Conservation (phyloP, 2,113 vertebrate genomes). For the Macaca nemestrina region DNA sequence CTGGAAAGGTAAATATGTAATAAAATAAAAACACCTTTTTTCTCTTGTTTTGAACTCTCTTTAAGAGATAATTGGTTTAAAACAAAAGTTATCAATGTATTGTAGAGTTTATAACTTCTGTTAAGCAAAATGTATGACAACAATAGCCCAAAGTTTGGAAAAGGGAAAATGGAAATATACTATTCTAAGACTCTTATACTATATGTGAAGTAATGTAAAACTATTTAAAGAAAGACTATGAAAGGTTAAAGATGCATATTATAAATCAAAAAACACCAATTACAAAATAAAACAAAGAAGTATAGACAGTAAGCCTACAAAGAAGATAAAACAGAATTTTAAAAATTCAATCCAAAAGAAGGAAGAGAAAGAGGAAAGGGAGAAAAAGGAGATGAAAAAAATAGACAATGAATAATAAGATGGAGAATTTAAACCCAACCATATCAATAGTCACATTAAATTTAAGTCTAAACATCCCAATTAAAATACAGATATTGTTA, state of each 20-base stretch:
- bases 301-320: not conserved
- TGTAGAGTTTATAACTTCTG: not conserved
- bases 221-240: not conserved
- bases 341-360: not conserved
- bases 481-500: not conserved
- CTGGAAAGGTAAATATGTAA: not conserved
- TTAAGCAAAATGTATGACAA: not conserved
- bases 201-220: not conserved
- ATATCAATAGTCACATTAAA: not conserved
- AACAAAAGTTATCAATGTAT: not conserved
- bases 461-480: not conserved
- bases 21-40: not conserved
- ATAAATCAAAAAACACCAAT: not conserved
- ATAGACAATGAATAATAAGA: not conserved
- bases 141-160: not conserved
- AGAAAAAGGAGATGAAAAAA: not conserved
- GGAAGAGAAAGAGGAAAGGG: not conserved
- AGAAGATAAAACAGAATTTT: not conserved
- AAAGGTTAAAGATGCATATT: not conserved
- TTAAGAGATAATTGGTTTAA: not conserved
- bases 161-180: not conserved
- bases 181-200: not conserved
- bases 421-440: not conserved
- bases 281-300: not conserved
- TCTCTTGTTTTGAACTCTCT: not conserved